Evolutionary conservation across 2,888 invertebrate species (phyloP), one percentile per base, ranked within the genome.

Genomic region (Cantharis lateralis): DNA sequence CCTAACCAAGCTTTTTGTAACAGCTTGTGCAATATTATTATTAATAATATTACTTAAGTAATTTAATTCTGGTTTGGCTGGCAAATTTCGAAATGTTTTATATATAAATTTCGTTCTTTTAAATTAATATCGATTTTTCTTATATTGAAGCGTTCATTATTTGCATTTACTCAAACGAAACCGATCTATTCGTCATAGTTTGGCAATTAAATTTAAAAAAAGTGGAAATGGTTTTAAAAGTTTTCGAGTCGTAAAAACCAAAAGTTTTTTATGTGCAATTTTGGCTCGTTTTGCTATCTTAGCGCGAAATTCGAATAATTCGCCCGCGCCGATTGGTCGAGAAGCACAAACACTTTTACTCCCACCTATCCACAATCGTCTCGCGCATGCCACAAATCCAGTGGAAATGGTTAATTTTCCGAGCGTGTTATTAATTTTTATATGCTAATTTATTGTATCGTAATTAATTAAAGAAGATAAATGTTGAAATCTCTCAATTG

Each of bases 341-440:
- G 7, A 20, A n/a, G 13, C 24, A n/a, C 24, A 66, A 66, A 66
- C 64, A 20, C 24, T 66, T 18, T 15, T 20, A 66, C 80, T 78
- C 81, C 70, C 63, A 16, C 74, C 66, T n/a, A 64, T 63, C 75
- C 70, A 69, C 75, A 70, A 77, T 71, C 72, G 16, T 18, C 75
- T 74, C 76, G 81, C 83, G 84, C 85, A 82, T 82, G 86, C 83
- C 82, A 81, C 78, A 78, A 76, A 80, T 82, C 76, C 80, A 80
- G 83, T 82, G 83, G 83, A 83, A 83, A 85, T 85, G 82, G 83
- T 82, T 74, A 78, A 80, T 80, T 81, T 80, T 80, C 78, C 70
- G 77, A 79, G 77, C 79, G 80, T 80, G 79, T 81, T 66, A 24
- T 66, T 66, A 66, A 66, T 66, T 66, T 66, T 20, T 66, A 20